Conservation (phyloP, 2,113 vertebrate species). For the Lycaon pictus region DNA sequence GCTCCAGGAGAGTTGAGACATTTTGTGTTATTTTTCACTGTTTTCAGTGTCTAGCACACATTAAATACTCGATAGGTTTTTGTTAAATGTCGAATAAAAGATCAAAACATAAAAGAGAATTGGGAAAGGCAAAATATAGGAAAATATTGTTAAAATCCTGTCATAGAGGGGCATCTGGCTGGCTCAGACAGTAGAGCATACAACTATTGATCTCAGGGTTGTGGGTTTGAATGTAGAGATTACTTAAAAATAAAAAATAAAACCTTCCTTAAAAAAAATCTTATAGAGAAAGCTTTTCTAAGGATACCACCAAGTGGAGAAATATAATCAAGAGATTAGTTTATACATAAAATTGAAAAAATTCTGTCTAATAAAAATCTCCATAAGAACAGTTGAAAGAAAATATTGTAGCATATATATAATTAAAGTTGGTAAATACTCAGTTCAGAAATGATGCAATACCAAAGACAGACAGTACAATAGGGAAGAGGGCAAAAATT, state of each 20-base stretch:
- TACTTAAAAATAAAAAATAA: neutral
- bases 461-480: neutral
- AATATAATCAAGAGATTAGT: neutral
- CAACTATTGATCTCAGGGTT: neutral
- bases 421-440: slow-evolving; percentile 32
- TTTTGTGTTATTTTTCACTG: neutral
- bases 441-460: slow-evolving; percentile 23
- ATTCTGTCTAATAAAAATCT: slow-evolving; percentile 49
- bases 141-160: neutral
- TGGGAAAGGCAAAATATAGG: neutral
- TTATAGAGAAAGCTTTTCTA: neutral
- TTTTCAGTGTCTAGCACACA: neutral
- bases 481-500: neutral
- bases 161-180: neutral
- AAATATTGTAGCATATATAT: slow-evolving; percentile 12
- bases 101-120: slow-evolving; percentile 14
- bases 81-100: slow-evolving; percentile 51
- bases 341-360: slow-evolving; percentile 25
- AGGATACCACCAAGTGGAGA: neutral
- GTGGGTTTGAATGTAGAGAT: neutral
- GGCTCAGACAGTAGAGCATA: neutral
- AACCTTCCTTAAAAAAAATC: neutral
- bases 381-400: slow-evolving; percentile 4
- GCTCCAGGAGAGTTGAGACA: neutral
- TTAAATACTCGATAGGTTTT: neutral